Percentiles rank a stretch among this genome's conserved stretches.
These are phyloP conservation scores for Antechinus flavipes DNA, from an alignment of 2,113 vertebrate species.

Conservation along the genomic window DNA sequence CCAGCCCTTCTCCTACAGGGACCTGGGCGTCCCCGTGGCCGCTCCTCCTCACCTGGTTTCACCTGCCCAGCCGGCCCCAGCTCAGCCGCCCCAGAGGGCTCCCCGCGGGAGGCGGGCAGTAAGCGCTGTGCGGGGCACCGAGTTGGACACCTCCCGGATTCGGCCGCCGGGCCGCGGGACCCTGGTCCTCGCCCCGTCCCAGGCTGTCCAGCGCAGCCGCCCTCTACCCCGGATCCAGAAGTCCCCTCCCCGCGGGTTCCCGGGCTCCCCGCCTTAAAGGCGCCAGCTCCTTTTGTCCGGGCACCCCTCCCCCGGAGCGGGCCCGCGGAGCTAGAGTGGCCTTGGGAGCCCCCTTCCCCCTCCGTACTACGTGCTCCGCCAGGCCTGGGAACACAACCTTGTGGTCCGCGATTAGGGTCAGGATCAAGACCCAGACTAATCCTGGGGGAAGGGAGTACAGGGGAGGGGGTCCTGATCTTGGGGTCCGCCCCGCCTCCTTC, in stretches of 20 bases:
- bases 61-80: slow-evolving; percentile 67
- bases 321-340: slow-evolving; percentile 29
- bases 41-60: slow-evolving; percentile 41
- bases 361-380: slow-evolving; percentile 30
- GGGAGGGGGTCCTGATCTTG: not conserved
- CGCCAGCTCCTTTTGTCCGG: slow-evolving; percentile 79
- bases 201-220: slow-evolving; percentile 80
- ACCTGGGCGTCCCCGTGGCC: not conserved
- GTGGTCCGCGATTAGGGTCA: slow-evolving; percentile 66
- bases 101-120: slow-evolving; percentile 53
- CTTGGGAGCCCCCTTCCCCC: slow-evolving; percentile 54
- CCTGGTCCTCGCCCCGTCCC: slow-evolving; percentile 68
- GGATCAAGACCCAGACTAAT: not conserved
- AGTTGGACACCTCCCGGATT: slow-evolving; percentile 50
- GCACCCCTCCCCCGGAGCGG: slow-evolving; percentile 51
- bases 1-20: not conserved
- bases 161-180: slow-evolving; percentile 53
- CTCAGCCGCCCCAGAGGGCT: slow-evolving; percentile 56
- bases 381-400: slow-evolving; percentile 55
- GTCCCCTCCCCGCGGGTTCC: slow-evolving; percentile 77
- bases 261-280: slow-evolving; percentile 83
- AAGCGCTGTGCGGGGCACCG: slow-evolving; percentile 47
- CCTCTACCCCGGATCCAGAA: slow-evolving; percentile 85
- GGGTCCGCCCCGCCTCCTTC: slow-evolving; percentile 1
- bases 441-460: slow-evolving; percentile 12